Evolutionary conservation across 2,797 vertebrate genomes (phyloP).

Genomic region (Tadarida brasiliensis): DNA sequence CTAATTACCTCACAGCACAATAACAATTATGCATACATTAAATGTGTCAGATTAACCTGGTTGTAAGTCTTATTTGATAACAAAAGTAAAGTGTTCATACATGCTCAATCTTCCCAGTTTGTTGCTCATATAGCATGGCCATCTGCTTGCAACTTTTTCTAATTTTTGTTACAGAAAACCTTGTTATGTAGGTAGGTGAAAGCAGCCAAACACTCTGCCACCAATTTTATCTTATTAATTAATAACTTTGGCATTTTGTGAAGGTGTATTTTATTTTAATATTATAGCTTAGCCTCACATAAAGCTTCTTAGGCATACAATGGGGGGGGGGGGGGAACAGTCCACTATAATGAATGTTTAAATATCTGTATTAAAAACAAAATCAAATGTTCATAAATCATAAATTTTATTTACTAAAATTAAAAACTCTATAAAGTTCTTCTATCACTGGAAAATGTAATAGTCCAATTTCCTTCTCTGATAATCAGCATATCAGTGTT

Average conservation of each 20-base stretch:
- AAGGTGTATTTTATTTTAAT: not conserved
- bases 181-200: not conserved
- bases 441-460: not conserved
- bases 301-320: constrained; percentile 18
- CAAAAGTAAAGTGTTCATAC: constrained; percentile 71
- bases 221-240: not conserved
- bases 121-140: constrained; percentile 1
- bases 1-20: constrained; percentile 83
- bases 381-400: constrained; percentile 21
- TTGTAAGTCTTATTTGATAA: constrained; percentile 78
- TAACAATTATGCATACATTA: constrained; percentile 84
- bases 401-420: constrained; percentile 13
- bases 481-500: not conserved
- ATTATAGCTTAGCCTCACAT: not conserved
- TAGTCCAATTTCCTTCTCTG: not conserved
- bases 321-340: too few relatives aligned
- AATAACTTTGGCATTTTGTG: constrained; percentile 22
- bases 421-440: constrained; percentile 17
- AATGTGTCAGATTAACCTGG: constrained; percentile 80
- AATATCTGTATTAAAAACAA: constrained; percentile 56
- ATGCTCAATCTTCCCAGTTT: constrained; percentile 58
- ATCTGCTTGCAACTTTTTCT: constrained; percentile 28
- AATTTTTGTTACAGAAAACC: constrained; percentile 36
- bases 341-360: constrained; percentile 39
- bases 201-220: not conserved